A percentile compares a stretch with the other conserved stretches of the same genome.
Evolutionary conservation across 2,797 vertebrate genomes (phyloP).

Genomic region (Clamator glandarius): DNA sequence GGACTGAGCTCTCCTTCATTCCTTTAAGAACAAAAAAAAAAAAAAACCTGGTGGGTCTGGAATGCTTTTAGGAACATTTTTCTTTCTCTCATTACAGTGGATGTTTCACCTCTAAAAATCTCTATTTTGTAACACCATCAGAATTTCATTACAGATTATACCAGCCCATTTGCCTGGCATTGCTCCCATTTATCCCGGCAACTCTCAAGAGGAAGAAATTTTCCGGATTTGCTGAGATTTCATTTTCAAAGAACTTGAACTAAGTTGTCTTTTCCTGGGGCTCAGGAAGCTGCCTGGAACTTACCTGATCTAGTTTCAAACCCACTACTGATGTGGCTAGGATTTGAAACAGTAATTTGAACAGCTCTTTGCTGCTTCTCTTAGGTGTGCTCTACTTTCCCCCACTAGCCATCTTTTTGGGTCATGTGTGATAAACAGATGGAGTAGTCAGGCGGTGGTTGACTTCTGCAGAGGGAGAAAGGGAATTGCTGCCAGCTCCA

Average conservation of each 20-base stretch:
- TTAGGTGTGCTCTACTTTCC: background rate
- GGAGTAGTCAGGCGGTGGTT: rapidly evolving
- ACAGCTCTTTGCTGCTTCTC: background rate
- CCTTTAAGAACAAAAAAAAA: background rate
- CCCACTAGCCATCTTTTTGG: background rate
- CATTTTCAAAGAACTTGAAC: constrained; percentile 1
- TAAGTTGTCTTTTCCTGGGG: background rate
- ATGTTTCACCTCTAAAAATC: background rate
- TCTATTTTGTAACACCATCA: background rate
- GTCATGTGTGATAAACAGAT: rapidly evolving
- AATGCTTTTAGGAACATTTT: background rate
- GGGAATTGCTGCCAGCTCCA: background rate
- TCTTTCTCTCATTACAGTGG: background rate
- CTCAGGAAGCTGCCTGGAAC: background rate
- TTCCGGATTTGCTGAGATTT: background rate
- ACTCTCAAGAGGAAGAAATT: background rate
- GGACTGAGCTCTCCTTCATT: background rate
- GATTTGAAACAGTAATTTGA: constrained; percentile 20
- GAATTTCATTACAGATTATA: background rate
- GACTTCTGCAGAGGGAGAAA: background rate
- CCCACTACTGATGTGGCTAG: background rate
- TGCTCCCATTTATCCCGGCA: background rate
- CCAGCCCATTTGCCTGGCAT: background rate
- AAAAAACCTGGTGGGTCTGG: too few relatives aligned
- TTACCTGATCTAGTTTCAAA: constrained; percentile 31